These are phyloP conservation scores for Anodontia alba DNA, from an alignment of 2,888 invertebrate genomes.

Conservation along the genomic window DNA sequence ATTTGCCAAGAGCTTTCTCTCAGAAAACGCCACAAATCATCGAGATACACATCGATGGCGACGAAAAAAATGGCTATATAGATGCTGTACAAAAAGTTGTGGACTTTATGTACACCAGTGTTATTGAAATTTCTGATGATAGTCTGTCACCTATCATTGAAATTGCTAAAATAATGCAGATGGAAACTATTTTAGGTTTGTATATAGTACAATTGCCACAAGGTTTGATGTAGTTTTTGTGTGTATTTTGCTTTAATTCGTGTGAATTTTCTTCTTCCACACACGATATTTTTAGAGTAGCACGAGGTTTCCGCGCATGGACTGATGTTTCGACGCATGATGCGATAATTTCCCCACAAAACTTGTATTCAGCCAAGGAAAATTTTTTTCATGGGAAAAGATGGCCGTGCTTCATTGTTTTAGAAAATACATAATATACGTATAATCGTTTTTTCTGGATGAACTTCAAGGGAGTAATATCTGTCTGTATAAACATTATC, in stretches of 20 bases:
- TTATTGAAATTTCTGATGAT: constrained; percentile 66
- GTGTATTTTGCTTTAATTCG: background rate
- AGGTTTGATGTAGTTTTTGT: background rate
- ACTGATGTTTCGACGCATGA: no score
- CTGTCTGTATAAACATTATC: no score
- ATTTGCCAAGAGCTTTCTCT: constrained; percentile 81
- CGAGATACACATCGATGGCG: constrained; percentile 82
- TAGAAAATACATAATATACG: no score
- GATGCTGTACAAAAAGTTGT: constrained; percentile 79
- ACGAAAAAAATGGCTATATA: constrained; percentile 73
- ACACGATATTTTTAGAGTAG: no score
- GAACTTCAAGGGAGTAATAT: no score
- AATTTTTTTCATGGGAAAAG: no score
- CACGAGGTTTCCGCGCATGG: no score
- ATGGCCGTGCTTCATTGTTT: no score
- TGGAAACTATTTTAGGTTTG: constrained; percentile 71
- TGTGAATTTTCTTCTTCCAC: no score
- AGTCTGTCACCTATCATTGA: constrained; percentile 76
- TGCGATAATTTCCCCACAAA: no score
- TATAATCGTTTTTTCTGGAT: no score
- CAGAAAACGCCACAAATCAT: constrained; percentile 82
- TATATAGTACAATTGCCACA: background rate
- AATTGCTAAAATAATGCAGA: constrained; percentile 82
- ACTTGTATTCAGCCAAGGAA: no score
- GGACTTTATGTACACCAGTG: constrained; percentile 82